A percentile compares a stretch with the other conserved stretches of the same genome.
Evolutionary conservation across 2,888 invertebrate genomes (phyloP).

Genomic region (Cyclophora albipunctata): DNA sequence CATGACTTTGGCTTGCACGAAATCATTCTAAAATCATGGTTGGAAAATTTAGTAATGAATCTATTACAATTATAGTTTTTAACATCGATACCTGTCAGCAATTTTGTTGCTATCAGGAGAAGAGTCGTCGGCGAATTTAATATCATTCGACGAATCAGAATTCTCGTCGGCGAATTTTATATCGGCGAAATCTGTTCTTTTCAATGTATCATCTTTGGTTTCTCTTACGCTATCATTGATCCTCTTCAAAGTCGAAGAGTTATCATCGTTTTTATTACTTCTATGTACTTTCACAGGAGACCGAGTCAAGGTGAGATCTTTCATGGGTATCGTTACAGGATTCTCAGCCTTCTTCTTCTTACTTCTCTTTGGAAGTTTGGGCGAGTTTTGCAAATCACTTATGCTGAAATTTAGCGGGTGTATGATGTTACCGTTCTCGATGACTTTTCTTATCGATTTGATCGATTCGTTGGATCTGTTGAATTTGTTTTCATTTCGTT

Average conservation of each 20-base stretch:
- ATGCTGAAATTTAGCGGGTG: constrained; percentile 70
- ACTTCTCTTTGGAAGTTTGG: constrained; percentile 46
- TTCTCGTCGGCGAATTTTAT: constrained; percentile 84
- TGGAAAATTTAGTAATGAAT: too few relatives aligned
- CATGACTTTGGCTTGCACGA: background rate
- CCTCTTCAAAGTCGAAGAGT: constrained; percentile 72
- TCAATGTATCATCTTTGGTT: constrained; percentile 74
- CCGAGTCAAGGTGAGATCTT: constrained; percentile 51
- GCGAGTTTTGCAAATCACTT: constrained; percentile 61
- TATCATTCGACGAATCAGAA: constrained; percentile 72
- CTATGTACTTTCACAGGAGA: constrained; percentile 59
- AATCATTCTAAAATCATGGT: background rate
- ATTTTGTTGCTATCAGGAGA: constrained; percentile 66
- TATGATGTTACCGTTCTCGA: constrained; percentile 60
- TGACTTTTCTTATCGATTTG: constrained; percentile 47
- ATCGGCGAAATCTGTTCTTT: constrained; percentile 77
- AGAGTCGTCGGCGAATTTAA: constrained; percentile 65
- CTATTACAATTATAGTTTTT: constrained; percentile 14
- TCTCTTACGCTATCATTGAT: constrained; percentile 80
- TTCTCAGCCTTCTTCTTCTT: constrained; percentile 50
- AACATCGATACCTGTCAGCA: constrained; percentile 53
- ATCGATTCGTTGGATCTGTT: constrained; percentile 55
- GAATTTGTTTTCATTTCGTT: constrained; percentile 44
- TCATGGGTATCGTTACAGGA: constrained; percentile 56
- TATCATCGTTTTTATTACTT: constrained; percentile 46